Percentiles rank a stretch among this genome's conserved stretches.
Conservation (phyloP, 2,113 vertebrate species). For the Lasiurus cinereus region DNA sequence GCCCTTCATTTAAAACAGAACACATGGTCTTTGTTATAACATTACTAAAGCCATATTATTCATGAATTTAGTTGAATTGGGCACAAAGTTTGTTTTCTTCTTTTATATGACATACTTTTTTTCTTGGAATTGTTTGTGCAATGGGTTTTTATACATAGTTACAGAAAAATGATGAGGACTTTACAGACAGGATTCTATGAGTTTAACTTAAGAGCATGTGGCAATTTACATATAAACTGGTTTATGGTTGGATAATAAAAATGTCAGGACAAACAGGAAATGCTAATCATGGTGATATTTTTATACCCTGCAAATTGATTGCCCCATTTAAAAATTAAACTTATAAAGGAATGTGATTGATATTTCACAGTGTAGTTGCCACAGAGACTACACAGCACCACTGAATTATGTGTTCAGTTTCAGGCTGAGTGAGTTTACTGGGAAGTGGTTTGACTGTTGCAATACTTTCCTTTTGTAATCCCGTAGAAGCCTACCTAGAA, state of each 20-base stretch:
- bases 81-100: slow-evolving; percentile 12
- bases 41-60: not conserved
- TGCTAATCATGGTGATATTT: slow-evolving; percentile 81
- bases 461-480: slow-evolving; percentile 50
- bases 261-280: slow-evolving; percentile 76
- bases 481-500: slow-evolving; percentile 58
- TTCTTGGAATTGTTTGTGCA: slow-evolving; percentile 43
- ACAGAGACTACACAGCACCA: not conserved
- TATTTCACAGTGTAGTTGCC: slow-evolving; percentile 7
- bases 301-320: slow-evolving; percentile 75
- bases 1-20: not conserved
- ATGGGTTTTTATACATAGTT: slow-evolving; percentile 37
- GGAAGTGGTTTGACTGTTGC: slow-evolving; percentile 58
- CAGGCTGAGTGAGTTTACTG: slow-evolving; percentile 55
- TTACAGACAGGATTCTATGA: slow-evolving; percentile 53
- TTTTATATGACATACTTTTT: not conserved
- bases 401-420: not conserved
- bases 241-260: slow-evolving; percentile 81
- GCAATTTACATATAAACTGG: slow-evolving; percentile 82
- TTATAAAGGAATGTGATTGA: slow-evolving; percentile 75
- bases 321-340: slow-evolving; percentile 76
- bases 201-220: slow-evolving; percentile 79
- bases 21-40: not conserved
- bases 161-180: slow-evolving; percentile 49
- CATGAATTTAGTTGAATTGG: not conserved